A percentile compares a stretch with the other conserved stretches of the same genome.
Evolutionary conservation across 2,888 invertebrate genomes (phyloP).

Genomic region (Thereva nobilitata): DNA sequence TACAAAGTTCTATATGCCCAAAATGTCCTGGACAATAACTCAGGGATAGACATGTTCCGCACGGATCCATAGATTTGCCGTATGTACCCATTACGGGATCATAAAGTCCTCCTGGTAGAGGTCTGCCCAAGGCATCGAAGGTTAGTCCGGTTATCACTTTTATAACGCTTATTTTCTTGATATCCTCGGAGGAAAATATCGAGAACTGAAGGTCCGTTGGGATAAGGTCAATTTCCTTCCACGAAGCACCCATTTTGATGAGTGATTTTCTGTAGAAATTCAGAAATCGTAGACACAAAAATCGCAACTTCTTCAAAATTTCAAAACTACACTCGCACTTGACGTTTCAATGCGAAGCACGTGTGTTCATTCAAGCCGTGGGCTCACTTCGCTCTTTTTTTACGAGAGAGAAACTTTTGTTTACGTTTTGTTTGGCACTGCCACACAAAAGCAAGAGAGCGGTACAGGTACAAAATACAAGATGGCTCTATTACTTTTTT

Average conservation of each 20-base stretch:
- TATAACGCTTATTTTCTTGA: conserved; percentile 77
- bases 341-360: no score
- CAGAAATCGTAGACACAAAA: neutral
- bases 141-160: conserved; percentile 78
- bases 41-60: conserved; percentile 75
- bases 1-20: conserved; percentile 89
- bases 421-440: no score
- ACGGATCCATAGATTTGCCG: conserved; percentile 64
- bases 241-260: conserved; percentile 22
- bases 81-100: conserved; percentile 76
- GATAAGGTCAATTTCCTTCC: conserved; percentile 50
- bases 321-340: no score
- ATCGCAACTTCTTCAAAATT: neutral
- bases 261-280: neutral
- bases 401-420: no score
- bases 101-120: conserved; percentile 85
- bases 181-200: conserved; percentile 75
- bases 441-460: no score
- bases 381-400: no score
- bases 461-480: no score
- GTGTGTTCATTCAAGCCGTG: no score
- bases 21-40: conserved; percentile 87
- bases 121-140: conserved; percentile 82
- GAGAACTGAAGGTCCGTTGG: conserved; percentile 65
- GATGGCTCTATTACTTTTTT: no score